Evolutionary conservation across 2,888 invertebrate genomes (phyloP).

Genomic region (Disparrhopalites patrizii): DNA sequence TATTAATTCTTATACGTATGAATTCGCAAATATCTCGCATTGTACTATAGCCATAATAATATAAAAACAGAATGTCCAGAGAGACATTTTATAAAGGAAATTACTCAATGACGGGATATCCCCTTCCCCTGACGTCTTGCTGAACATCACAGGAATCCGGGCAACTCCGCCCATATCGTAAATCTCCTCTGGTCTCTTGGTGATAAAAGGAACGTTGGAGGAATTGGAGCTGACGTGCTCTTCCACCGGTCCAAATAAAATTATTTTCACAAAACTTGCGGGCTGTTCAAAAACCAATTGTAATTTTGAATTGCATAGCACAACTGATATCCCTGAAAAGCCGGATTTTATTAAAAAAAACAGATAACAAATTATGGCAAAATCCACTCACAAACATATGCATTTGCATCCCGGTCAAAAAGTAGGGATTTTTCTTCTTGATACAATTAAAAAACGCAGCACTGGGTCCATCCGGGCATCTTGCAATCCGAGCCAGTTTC

Average conservation of each 20-base stretch:
- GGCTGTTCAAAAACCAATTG: background rate
- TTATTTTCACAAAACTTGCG: background rate
- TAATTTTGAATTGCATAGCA: too few relatives aligned
- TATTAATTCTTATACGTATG: too few relatives aligned
- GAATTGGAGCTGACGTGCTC: background rate
- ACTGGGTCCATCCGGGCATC: background rate
- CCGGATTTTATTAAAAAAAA: background rate
- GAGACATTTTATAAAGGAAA: too few relatives aligned
- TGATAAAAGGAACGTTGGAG: background rate
- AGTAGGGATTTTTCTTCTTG: background rate
- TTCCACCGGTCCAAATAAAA: conserved; percentile 1
- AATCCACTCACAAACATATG: background rate
- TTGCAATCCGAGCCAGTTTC: background rate
- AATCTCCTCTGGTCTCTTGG: background rate
- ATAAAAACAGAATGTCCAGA: too few relatives aligned
- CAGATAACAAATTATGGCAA: background rate
- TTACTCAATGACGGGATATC: background rate
- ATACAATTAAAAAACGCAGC: background rate
- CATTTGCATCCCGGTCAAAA: background rate
- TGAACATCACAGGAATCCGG: background rate
- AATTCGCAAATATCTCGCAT: too few relatives aligned
- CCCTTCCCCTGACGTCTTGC: background rate
- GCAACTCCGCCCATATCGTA: background rate
- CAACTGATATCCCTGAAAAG: too few relatives aligned
- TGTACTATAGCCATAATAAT: too few relatives aligned